Conservation (phyloP, 2,113 vertebrate genomes). For the Zapus hudsonius region DNA sequence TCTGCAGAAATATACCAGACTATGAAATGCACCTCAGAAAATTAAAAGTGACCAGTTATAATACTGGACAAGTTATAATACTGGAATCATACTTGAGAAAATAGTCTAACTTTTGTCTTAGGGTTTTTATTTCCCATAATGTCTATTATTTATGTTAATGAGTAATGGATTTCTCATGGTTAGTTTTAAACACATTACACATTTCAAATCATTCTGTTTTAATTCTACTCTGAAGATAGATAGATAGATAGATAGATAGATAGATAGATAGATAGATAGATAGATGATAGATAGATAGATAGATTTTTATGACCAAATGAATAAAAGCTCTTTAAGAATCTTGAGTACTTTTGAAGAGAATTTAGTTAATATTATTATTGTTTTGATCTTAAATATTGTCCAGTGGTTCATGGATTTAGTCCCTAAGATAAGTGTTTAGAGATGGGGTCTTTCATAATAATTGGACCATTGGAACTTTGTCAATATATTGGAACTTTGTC, state of each 20-base stretch:
- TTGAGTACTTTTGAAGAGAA: background rate
- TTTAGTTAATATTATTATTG: background rate
- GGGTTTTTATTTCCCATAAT: background rate
- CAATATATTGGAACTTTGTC: background rate
- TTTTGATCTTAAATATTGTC: background rate
- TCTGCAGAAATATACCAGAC: background rate
- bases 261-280: too few species aligned
- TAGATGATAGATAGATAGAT: too few species aligned
- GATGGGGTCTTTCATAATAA: background rate
- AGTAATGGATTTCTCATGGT: background rate
- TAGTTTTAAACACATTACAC: conserved; percentile 16
- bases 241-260: too few species aligned
- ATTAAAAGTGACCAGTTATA: background rate
- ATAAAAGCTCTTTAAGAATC: background rate
- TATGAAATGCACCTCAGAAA: background rate
- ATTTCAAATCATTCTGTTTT: conserved; percentile 33
- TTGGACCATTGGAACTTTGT: background rate
- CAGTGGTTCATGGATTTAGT: background rate
- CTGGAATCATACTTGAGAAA: background rate
- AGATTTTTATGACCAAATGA: background rate
- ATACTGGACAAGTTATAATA: background rate
- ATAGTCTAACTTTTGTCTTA: background rate
- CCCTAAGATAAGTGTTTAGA: background rate
- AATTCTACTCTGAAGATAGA: background rate
- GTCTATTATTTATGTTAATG: background rate